phyloP scores from a whole-genome alignment of 2,797 vertebrate species.

The Cryptoprocta ferox region DNA sequence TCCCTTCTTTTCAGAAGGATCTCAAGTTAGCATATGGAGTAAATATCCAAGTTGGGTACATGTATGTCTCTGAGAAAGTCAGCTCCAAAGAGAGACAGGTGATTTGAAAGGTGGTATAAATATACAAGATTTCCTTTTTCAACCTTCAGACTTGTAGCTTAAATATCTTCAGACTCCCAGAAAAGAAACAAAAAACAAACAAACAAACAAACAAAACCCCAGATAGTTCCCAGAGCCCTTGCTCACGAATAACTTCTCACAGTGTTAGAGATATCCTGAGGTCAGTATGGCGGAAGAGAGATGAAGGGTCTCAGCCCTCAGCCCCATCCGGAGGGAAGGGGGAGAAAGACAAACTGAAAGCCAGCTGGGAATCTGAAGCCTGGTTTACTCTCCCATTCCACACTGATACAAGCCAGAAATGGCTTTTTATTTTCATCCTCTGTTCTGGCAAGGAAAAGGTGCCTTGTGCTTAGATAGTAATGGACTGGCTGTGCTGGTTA shows the following conservation, averaged over 20 bases:
- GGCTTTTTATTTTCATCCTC: not conserved
- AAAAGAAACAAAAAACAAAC: not conserved
- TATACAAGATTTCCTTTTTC: not conserved
- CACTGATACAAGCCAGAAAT: too few relatives aligned
- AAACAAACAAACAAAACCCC: not conserved
- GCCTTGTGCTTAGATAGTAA: not conserved
- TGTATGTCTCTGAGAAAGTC: not conserved
- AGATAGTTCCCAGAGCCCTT: not conserved
- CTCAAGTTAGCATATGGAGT: not conserved
- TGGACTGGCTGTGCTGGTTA: not conserved
- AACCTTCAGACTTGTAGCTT: not conserved
- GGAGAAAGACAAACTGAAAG: not conserved
- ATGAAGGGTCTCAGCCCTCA: not conserved
- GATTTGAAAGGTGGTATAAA: not conserved
- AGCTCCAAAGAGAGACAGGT: not conserved
- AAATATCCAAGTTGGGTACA: not conserved
- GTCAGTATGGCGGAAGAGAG: not conserved
- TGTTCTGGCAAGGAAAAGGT: not conserved
- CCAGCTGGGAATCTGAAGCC: not conserved
- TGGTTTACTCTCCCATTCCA: not conserved
- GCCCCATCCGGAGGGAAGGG: not conserved
- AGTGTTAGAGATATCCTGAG: not conserved
- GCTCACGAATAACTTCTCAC: not conserved
- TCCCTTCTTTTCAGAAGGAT: slow-evolving; percentile 9
- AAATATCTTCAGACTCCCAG: not conserved